A percentile compares a stretch with the other conserved stretches of the same genome.
Evolutionary conservation across 2,797 vertebrate species (phyloP).

Genomic region (Trachurus trachurus): DNA sequence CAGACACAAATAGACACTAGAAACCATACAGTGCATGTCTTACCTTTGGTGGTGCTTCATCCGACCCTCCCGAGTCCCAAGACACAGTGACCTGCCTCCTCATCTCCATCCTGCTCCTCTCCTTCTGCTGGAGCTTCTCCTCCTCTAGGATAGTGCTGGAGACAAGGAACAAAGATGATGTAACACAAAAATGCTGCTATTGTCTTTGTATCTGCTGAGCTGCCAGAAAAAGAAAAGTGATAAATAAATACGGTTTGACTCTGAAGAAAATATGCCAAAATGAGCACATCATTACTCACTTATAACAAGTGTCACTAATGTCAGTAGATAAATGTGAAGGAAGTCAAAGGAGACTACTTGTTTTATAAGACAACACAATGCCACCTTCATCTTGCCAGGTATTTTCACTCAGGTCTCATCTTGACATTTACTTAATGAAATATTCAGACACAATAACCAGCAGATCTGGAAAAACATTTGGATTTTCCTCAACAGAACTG

Average conservation of each 20-base stretch:
- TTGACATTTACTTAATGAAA: background rate
- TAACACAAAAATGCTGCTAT: background rate
- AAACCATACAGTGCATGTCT: slow-evolving; percentile 12
- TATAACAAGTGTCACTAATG: background rate
- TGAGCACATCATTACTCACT: background rate
- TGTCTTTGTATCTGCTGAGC: background rate
- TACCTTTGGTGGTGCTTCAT: slow-evolving; percentile 99
- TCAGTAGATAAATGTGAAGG: background rate
- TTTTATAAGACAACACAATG: background rate
- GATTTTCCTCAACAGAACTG: background rate
- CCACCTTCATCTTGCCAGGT: background rate
- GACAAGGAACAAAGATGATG: slow-evolving; percentile 3
- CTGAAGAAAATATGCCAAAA: background rate
- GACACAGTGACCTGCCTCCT: slow-evolving; percentile 95
- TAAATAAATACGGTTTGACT: background rate
- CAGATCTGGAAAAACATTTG: background rate
- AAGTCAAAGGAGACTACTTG: background rate
- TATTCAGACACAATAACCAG: background rate
- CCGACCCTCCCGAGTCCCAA: slow-evolving; percentile 96
- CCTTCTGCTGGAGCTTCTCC: slow-evolving; percentile 97
- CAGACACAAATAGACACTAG: slow-evolving; percentile 4
- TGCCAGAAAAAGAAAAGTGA: background rate
- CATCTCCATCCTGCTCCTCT: slow-evolving; percentile 97
- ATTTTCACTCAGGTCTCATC: background rate
- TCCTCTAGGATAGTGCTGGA: slow-evolving; percentile 96